Evolutionary conservation across 2,888 invertebrate species (phyloP), one percentile per base, ranked within the genome.

Genomic region (Hydraecia micacea): DNA sequence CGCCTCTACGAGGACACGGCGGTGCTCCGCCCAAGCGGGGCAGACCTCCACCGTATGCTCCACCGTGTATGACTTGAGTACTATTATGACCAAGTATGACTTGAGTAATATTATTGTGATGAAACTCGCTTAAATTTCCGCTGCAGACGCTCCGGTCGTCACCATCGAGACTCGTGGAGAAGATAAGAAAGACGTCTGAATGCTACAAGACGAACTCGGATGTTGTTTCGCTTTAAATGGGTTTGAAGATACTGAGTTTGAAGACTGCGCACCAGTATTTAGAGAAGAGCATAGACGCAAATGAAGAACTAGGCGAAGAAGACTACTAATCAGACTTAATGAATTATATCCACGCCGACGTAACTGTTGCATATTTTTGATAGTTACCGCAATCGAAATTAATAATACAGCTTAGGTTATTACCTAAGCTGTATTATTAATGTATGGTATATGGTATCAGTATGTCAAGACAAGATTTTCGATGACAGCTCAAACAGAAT

Each of bases 111-210:
- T 81, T 71, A 81, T 77, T 88, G 79, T 74, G 28, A 60, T 70
- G 77, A 69, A 82, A 85, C 81, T 83, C 80, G 62, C 79, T 83
- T 63, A 75, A 69, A 73, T 83, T 85, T 82, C 72, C 69, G 36
- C 42, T 71, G 73, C 63, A 58, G 69, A 77, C 79, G 80, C 79
- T 78, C 62, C 39, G 28, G 63, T 52, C 32, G 65, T 80, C 67
- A 84, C 70, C 75, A 65, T 79, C 49, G 60, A 70, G 69, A 71
- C 73, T 80, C 74, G 60, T 73, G 71, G 72, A 75, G 55, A 75
- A 77, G 78, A 81, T 85, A 85, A 84, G 66, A 76, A 66, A 32
- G 28, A 69, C 8, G 36, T 25, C 46, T 70, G 71, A 60, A 63
- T 46, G 28, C 25, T 68, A 72, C 65, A 46, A 55, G 69, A 46